Conservation (phyloP, 2,888 invertebrate genomes). For the Zygogramma bicolorata region DNA sequence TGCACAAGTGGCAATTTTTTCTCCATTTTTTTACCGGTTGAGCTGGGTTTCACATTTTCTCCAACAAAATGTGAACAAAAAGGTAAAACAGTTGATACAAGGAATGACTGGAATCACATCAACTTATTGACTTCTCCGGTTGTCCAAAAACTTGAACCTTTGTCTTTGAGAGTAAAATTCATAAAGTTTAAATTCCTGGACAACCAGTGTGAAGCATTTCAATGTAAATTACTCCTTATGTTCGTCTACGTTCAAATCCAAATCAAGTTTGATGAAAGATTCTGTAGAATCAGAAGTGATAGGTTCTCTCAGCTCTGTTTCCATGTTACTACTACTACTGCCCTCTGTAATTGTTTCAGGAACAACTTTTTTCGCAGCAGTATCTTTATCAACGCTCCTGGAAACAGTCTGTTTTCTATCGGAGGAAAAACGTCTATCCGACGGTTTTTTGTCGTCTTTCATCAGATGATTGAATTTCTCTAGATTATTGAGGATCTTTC, state of each 20-base stretch:
- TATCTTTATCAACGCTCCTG: constrained; percentile 45
- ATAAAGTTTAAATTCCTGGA: background rate
- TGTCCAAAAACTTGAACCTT: background rate
- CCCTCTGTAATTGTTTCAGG: constrained; percentile 20
- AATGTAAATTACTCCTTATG: constrained; percentile 40
- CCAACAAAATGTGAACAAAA: background rate
- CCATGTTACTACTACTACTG: constrained; percentile 25
- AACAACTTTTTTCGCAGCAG: constrained; percentile 38
- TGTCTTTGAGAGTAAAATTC: background rate
- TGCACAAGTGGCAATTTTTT: no score
- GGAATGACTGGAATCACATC: background rate
- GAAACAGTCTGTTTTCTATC: constrained; percentile 43
- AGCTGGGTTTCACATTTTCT: background rate
- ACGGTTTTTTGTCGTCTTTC: constrained; percentile 68
- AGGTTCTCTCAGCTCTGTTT: constrained; percentile 42
- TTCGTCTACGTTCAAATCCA: constrained; percentile 50
- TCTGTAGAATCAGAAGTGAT: constrained; percentile 58
- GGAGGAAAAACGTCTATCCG: constrained; percentile 42
- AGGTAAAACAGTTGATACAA: background rate
- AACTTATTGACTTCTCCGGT: background rate
- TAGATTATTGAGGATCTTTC: constrained; percentile 90
- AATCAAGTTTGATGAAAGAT: constrained; percentile 59
- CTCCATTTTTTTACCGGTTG: background rate
- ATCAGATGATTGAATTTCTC: constrained; percentile 86
- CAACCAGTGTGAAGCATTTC: background rate